Percentiles rank a stretch among this genome's conserved stretches.
phyloP scores from a whole-genome alignment of 2,888 invertebrate species.

The Tipula lateralis region DNA sequence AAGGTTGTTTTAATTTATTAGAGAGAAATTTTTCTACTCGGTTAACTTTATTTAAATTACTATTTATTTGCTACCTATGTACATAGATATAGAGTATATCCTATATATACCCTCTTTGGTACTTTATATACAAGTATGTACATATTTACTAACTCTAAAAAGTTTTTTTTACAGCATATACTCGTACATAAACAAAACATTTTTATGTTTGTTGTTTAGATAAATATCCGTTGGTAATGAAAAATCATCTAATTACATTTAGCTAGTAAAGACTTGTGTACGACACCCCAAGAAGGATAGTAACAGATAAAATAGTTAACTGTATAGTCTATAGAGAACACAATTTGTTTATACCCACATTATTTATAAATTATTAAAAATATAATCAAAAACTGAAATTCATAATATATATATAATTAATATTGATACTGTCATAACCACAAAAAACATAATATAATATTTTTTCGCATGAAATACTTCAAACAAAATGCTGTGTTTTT shows the following conservation, averaged over 20 bases:
- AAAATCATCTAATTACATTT: not conserved
- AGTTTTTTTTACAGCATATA: not conserved
- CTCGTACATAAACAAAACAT: not conserved
- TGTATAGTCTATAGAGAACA: not conserved
- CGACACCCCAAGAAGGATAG: not conserved
- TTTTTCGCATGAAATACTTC: not conserved
- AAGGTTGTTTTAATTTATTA: constrained; percentile 11
- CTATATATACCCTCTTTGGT: not conserved
- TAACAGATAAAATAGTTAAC: too few relatives aligned
- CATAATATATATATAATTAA: not conserved
- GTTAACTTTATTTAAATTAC: not conserved
- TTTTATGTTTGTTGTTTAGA: not conserved
- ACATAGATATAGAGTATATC: not conserved
- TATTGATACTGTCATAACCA: not conserved
- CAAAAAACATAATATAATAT: not conserved
- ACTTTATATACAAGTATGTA: not conserved
- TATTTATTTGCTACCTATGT: not conserved
- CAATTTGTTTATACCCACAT: not conserved
- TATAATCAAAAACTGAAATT: not conserved
- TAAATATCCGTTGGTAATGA: not conserved
- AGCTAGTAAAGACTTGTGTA: not conserved
- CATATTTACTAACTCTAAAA: not conserved
- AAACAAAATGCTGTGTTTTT: not conserved
- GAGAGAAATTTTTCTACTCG: not conserved
- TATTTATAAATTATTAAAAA: not conserved